Percentiles rank a stretch among this genome's conserved stretches.
Conservation (phyloP, 2,113 vertebrate genomes). For the Parus major region DNA sequence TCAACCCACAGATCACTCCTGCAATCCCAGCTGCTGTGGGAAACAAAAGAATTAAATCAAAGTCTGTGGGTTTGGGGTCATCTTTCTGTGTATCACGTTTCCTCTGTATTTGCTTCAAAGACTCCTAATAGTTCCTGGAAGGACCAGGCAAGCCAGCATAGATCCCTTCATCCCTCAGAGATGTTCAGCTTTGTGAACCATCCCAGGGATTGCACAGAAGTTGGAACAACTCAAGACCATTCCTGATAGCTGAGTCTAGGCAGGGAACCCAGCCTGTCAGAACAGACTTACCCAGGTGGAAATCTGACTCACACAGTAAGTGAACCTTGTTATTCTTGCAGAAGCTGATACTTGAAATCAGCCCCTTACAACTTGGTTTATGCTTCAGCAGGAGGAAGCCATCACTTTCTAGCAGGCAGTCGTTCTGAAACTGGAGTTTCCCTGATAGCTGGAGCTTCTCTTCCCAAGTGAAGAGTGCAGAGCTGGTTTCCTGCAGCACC, state of each 20-base stretch:
- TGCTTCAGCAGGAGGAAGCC: not conserved
- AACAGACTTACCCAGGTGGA: not conserved
- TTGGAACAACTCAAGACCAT: not conserved
- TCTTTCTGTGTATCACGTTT: not conserved
- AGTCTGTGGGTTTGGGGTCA: not conserved
- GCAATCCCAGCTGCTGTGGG: not conserved
- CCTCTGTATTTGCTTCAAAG: not conserved
- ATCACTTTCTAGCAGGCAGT: fast-evolving
- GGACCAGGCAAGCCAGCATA: fast-evolving
- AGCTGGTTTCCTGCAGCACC: not conserved
- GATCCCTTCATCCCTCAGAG: not conserved
- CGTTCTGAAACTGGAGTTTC: not conserved
- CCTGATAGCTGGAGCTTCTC: not conserved
- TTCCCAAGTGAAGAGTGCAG: not conserved
- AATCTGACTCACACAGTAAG: not conserved
- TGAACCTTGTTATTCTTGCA: not conserved
- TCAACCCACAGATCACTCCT: not conserved
- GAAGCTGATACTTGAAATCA: not conserved
- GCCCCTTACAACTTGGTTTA: fast-evolving
- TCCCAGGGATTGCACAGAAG: not conserved
- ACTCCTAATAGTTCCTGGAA: not conserved
- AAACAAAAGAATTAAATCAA: not conserved
- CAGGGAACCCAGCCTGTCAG: not conserved
- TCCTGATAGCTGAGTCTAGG: not conserved
- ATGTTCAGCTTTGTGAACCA: not conserved